Percentiles rank a stretch among this genome's conserved stretches.
Evolutionary conservation across 2,113 vertebrate genomes (phyloP).

Genomic region (Felis chaus): DNA sequence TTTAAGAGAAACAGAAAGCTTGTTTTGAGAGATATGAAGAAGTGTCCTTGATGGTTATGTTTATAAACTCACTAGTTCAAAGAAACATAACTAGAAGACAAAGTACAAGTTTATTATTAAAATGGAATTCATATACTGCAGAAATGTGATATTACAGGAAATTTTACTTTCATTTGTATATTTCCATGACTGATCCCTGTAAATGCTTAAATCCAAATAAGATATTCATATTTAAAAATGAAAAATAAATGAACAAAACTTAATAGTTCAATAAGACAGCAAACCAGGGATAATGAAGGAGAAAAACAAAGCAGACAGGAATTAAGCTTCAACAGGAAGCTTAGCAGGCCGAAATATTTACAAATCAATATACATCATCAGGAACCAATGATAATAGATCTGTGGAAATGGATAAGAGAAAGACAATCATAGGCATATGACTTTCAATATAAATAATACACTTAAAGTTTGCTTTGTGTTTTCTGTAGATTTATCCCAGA

Average conservation of each 20-base stretch:
- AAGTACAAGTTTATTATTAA: background rate
- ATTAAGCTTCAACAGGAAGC: background rate
- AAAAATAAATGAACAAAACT: background rate
- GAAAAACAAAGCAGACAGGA: background rate
- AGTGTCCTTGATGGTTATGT: background rate
- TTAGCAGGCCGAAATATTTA: background rate
- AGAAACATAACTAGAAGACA: background rate
- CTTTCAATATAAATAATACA: constrained; percentile 51
- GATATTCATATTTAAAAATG: background rate
- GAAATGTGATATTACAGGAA: background rate
- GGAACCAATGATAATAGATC: constrained; percentile 8
- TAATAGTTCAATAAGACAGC: background rate
- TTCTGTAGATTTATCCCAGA: constrained; percentile 66
- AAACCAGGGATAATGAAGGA: background rate
- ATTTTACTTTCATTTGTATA: background rate
- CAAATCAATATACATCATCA: constrained; percentile 30
- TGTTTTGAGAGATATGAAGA: background rate
- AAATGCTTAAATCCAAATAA: background rate
- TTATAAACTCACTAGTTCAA: background rate
- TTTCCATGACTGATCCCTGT: background rate
- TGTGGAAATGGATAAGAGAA: constrained; percentile 32
- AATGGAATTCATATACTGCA: background rate
- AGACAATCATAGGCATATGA: background rate
- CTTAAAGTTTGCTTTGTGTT: constrained; percentile 59
- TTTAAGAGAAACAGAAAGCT: background rate